Conservation (phyloP, 2,888 invertebrate genomes). For the Drosophila algonquin region DNA sequence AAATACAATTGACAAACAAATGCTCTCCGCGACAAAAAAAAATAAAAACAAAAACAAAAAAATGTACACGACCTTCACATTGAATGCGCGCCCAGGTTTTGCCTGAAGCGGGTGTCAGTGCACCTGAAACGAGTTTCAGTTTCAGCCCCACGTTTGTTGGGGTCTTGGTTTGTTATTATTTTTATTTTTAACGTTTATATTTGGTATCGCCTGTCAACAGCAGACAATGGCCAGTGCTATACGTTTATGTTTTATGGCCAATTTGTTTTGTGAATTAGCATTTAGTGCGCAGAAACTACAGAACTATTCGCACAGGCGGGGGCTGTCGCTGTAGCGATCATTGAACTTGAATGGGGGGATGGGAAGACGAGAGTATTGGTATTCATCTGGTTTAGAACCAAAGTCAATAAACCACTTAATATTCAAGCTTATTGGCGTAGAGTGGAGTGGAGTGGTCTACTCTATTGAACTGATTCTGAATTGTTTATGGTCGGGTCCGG, state of each 20-base stretch:
- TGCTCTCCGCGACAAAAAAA: conserved; percentile 14
- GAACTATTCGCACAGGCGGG: neutral
- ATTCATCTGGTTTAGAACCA: conserved; percentile 50
- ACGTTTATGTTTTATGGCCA: conserved; percentile 45
- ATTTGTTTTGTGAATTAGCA: conserved; percentile 62
- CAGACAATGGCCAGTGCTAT: conserved; percentile 35
- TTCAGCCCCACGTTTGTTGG: conserved; percentile 7
- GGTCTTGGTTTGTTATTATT: conserved; percentile 36
- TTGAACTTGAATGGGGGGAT: conserved; percentile 58
- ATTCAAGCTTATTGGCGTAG: conserved; percentile 20
- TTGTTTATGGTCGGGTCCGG: conserved; percentile 6
- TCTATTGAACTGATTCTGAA: conserved; percentile 39
- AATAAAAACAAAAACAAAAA: neutral
- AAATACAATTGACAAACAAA: conserved; percentile 37
- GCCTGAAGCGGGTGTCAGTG: conserved; percentile 61
- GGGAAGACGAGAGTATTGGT: conserved; percentile 1
- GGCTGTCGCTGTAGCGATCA: conserved; percentile 52
- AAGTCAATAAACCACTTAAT: conserved; percentile 37
- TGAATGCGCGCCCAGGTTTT: conserved; percentile 61
- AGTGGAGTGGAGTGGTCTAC: conserved; percentile 22
- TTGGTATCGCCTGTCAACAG: conserved; percentile 42
- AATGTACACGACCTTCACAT: conserved; percentile 71
- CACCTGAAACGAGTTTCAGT: conserved; percentile 49
- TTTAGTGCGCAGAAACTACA: conserved; percentile 46
- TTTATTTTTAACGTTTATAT: conserved; percentile 42